Percentiles rank a stretch among this genome's conserved stretches.
phyloP scores from a whole-genome alignment of 2,888 invertebrate genomes.

The Oscheius sp. region DNA sequence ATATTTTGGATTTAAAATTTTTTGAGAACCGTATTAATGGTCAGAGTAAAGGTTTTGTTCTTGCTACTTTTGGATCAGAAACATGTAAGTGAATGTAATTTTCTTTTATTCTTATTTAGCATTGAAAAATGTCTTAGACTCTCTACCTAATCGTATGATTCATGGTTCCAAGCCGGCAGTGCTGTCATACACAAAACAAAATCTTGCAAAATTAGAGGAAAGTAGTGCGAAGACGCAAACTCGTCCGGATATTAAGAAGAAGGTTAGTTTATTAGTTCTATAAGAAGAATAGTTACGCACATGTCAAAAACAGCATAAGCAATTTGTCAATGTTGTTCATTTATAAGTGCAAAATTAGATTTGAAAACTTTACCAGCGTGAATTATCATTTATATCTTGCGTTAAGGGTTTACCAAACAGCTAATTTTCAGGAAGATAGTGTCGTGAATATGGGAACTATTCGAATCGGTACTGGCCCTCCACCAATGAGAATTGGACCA shows the following conservation, averaged over 20 bases:
- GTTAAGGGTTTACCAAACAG: constrained; percentile 44
- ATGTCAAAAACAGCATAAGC: background rate
- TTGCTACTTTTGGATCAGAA: constrained; percentile 79
- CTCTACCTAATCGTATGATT: constrained; percentile 86
- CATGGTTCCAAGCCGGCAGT: constrained; percentile 95
- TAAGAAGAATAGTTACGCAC: background rate
- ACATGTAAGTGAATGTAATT: constrained; percentile 25
- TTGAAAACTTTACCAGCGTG: constrained; percentile 44
- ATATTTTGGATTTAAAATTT: constrained; percentile 97
- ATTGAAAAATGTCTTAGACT: constrained; percentile 81
- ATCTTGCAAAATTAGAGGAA: constrained; percentile 73
- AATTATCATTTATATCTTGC: constrained; percentile 23
- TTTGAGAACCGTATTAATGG: constrained; percentile 94
- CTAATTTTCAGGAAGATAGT: constrained; percentile 37
- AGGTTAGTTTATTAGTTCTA: constrained; percentile 29
- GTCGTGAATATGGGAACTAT: constrained; percentile 63
- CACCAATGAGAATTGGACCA: background rate
- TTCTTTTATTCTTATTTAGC: constrained; percentile 31
- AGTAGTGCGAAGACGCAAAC: constrained; percentile 49
- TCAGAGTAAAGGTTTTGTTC: constrained; percentile 80
- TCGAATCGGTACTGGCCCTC: constrained; percentile 48
- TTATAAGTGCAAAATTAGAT: background rate
- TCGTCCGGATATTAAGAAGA: constrained; percentile 44
- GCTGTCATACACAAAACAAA: constrained; percentile 92
- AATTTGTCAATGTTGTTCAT: background rate